phyloP scores from a whole-genome alignment of 2,888 invertebrate species.

The Alloplasta piceator region DNA sequence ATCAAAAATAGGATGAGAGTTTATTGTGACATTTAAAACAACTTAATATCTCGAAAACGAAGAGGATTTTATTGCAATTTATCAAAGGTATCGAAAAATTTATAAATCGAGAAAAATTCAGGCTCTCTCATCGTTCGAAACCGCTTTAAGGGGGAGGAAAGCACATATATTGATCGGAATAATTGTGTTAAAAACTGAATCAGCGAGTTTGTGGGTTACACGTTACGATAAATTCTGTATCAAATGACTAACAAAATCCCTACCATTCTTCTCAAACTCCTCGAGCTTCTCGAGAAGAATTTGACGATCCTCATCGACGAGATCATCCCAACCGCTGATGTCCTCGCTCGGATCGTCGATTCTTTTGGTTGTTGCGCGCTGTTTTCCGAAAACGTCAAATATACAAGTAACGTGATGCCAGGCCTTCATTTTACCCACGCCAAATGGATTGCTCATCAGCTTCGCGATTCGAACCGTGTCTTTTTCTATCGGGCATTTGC shows the following conservation, averaged over 20 bases:
- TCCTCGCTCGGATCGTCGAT: conserved; percentile 91
- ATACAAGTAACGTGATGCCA: conserved; percentile 93
- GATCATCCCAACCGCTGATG: conserved; percentile 89
- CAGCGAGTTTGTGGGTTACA: no score
- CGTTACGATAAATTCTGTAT: no score
- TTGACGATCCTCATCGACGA: conserved; percentile 88
- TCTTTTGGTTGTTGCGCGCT: conserved; percentile 91
- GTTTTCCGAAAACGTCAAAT: conserved; percentile 91
- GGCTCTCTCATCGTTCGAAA: no score
- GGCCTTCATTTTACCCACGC: conserved; percentile 90
- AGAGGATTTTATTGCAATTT: no score
- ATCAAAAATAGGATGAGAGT: conserved; percentile 26
- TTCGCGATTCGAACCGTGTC: conserved; percentile 91
- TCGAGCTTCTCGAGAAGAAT: conserved; percentile 87
- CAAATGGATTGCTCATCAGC: conserved; percentile 91
- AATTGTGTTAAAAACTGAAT: no score
- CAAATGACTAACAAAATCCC: conserved; percentile 7
- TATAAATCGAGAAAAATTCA: no score
- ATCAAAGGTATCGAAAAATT: no score
- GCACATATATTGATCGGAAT: no score
- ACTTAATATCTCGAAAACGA: no score
- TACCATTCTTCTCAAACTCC: conserved; percentile 85
- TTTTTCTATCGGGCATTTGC: conserved; percentile 91
- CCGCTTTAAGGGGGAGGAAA: no score
- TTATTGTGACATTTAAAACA: no score